Percentiles rank a stretch among this genome's conserved stretches.
phyloP scores from a whole-genome alignment of 2,113 vertebrate genomes.

The Pterocles gutturalis region DNA sequence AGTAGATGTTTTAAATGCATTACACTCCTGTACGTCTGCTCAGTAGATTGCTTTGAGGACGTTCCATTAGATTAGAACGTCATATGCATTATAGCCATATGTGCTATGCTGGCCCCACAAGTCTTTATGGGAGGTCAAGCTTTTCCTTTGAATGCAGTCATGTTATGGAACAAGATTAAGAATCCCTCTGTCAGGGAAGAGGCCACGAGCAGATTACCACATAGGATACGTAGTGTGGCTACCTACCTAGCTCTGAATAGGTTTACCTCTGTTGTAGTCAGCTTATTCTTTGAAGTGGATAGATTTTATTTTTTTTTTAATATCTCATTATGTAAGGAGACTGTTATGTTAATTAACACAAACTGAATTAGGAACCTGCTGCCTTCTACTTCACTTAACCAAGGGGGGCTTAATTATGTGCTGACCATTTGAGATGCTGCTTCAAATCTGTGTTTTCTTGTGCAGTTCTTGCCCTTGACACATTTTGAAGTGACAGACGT shows the following conservation, averaged over 20 bases:
- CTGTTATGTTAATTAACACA: slow-evolving; percentile 24
- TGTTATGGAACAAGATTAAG: background rate
- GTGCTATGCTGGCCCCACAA: background rate
- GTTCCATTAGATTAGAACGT: background rate
- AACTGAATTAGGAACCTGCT: slow-evolving; percentile 17
- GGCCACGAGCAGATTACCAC: background rate
- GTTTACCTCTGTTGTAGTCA: slow-evolving; percentile 28
- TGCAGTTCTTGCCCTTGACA: background rate
- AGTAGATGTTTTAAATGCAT: background rate
- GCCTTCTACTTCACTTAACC: background rate
- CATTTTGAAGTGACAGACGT: background rate
- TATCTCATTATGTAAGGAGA: slow-evolving; percentile 33
- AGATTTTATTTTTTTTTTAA: background rate
- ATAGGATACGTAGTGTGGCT: background rate
- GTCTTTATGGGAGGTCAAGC: background rate
- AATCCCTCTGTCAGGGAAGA: background rate
- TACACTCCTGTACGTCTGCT: background rate
- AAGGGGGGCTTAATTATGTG: background rate
- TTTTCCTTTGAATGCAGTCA: background rate
- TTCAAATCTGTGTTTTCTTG: background rate
- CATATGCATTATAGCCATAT: background rate
- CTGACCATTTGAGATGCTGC: background rate
- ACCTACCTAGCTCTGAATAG: background rate
- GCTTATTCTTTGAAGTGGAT: slow-evolving; percentile 20
- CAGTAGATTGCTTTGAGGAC: slow-evolving; percentile 12